phyloP scores from a whole-genome alignment of 2,888 invertebrate species.

The Embidobia sp. region DNA sequence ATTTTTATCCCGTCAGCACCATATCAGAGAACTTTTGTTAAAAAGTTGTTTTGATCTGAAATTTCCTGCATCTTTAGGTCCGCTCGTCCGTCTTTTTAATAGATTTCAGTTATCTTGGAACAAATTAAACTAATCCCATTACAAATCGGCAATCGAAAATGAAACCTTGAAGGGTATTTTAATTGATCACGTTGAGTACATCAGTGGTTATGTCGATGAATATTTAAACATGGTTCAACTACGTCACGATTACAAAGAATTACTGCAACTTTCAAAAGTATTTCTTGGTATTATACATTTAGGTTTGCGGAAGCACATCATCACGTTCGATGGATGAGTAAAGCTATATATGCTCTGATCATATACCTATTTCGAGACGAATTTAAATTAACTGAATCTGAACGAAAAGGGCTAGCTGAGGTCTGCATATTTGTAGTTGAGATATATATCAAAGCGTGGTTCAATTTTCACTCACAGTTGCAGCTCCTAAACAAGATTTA shows the following conservation, averaged over 20 bases:
- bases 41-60: conserved; percentile 64
- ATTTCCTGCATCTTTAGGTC: conserved; percentile 51
- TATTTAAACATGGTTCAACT: conserved; percentile 34
- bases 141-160: conserved; percentile 33
- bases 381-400: conserved; percentile 57
- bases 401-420: conserved; percentile 41
- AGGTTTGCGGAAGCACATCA: conserved; percentile 41
- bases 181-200: conserved; percentile 6
- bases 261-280: conserved; percentile 48
- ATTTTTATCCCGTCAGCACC: conserved; percentile 68
- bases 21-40: conserved; percentile 68
- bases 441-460: conserved; percentile 63
- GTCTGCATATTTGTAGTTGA: conserved; percentile 60
- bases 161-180: conserved; percentile 31
- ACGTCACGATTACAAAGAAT: conserved; percentile 54
- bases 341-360: conserved; percentile 55
- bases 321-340: conserved; percentile 69
- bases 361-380: conserved; percentile 64
- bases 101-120: conserved; percentile 63
- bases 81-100: conserved; percentile 66
- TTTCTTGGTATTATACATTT: conserved; percentile 43
- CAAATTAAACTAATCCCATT: conserved; percentile 40
- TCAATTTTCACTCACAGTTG: conserved; percentile 36
- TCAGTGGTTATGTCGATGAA: background rate
- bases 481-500: conserved; percentile 60